Evolutionary conservation across 2,797 vertebrate genomes (phyloP).

Genomic region (Trachurus trachurus): DNA sequence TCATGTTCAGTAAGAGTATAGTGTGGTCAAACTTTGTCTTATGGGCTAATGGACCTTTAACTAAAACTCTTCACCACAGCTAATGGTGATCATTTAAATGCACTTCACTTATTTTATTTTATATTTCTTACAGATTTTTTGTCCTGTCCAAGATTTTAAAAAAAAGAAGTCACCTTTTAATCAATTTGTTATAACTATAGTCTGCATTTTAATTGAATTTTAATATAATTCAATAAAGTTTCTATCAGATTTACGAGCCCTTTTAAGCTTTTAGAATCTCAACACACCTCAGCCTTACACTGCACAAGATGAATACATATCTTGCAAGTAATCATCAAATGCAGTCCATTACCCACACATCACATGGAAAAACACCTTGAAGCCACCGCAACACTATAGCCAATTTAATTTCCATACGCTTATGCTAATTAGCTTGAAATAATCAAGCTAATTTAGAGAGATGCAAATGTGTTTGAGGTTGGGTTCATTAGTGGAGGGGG

Average conservation of each 20-base stretch:
- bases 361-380: conserved; percentile 81
- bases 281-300: conserved; percentile 45
- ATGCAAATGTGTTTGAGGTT: conserved; percentile 84
- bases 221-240: conserved; percentile 36
- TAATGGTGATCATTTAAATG: conserved; percentile 15
- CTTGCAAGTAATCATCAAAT: conserved; percentile 69
- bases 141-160: conserved; percentile 2
- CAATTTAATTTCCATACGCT: conserved; percentile 86
- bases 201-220: conserved; percentile 42
- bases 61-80: conserved; percentile 29
- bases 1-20: conserved; percentile 28
- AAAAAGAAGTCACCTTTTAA: conserved; percentile 15
- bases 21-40: conserved; percentile 20
- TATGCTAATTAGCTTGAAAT: conserved; percentile 86
- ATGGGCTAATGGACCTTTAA: conserved; percentile 3
- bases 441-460: conserved; percentile 86
- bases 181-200: conserved; percentile 29
- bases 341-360: conserved; percentile 70
- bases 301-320: conserved; percentile 45
- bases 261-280: conserved; percentile 36
- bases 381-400: conserved; percentile 76
- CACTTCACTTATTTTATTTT: conserved; percentile 17
- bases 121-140: conserved; percentile 6
- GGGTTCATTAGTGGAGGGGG: conserved; percentile 81
- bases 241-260: conserved; percentile 47